A percentile compares a stretch with the other conserved stretches of the same genome.
Evolutionary conservation across 2,888 invertebrate species (phyloP).

Genomic region (Phanerotoma sp.): DNA sequence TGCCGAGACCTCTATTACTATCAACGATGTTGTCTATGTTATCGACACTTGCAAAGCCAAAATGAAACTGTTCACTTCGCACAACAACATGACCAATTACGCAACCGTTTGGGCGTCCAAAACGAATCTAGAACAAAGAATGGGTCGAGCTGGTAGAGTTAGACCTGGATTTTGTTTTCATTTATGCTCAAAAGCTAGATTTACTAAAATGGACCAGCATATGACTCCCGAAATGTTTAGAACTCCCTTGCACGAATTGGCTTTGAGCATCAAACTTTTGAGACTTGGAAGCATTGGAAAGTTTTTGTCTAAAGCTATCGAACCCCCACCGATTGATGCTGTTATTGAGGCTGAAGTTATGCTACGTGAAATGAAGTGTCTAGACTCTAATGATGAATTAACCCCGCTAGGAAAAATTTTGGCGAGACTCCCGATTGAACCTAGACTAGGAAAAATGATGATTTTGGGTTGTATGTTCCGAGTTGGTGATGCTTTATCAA

Average conservation of each 20-base stretch:
- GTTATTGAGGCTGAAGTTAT: conserved; percentile 96
- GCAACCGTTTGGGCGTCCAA: conserved; percentile 95
- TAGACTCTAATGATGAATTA: conserved; percentile 83
- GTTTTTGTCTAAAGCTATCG: conserved; percentile 93
- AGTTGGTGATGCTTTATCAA: conserved; percentile 87
- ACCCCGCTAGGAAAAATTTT: conserved; percentile 92
- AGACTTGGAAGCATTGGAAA: conserved; percentile 89
- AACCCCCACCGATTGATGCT: conserved; percentile 96
- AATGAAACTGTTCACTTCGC: conserved; percentile 96
- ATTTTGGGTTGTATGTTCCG: conserved; percentile 90
- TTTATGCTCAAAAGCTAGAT: conserved; percentile 79
- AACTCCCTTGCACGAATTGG: conserved; percentile 93
- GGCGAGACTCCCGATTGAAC: conserved; percentile 94
- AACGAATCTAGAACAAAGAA: conserved; percentile 92
- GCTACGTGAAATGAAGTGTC: conserved; percentile 82
- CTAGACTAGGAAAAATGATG: conserved; percentile 95
- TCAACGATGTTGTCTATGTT: conserved; percentile 97
- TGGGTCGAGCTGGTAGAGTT: conserved; percentile 95
- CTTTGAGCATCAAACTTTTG: conserved; percentile 86
- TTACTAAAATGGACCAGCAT: conserved; percentile 77
- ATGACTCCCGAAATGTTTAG: conserved; percentile 97
- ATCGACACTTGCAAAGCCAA: conserved; percentile 97
- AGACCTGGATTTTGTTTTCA: conserved; percentile 93
- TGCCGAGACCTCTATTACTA: conserved; percentile 97
- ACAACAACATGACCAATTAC: conserved; percentile 98